A percentile compares a stretch with the other conserved stretches of the same genome.
Conservation (phyloP, 2,888 invertebrate genomes). For the Nomada ruficornis region DNA sequence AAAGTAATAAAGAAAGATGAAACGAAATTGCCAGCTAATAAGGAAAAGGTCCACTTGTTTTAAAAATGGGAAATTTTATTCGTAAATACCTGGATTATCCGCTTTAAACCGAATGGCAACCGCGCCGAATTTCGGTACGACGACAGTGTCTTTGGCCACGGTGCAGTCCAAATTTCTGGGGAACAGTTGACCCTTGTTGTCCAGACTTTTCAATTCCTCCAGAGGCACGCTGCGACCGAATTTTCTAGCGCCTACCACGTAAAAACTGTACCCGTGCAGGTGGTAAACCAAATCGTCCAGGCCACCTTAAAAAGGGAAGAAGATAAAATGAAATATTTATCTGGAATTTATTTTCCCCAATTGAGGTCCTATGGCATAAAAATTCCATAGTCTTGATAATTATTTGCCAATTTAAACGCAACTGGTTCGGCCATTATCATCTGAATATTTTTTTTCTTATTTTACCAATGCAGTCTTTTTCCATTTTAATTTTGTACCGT, state of each 20-base stretch:
- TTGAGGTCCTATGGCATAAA: neutral
- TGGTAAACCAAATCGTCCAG: conserved; percentile 90
- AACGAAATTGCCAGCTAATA: no score
- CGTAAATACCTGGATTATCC: conserved; percentile 88
- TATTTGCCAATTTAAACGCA: no score
- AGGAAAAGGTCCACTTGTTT: no score
- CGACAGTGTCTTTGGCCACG: conserved; percentile 90
- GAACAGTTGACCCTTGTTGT: conserved; percentile 86
- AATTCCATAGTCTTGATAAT: no score
- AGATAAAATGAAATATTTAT: neutral
- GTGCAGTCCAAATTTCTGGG: conserved; percentile 87
- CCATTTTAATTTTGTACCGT: no score
- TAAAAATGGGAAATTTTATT: neutral
- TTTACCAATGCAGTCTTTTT: no score
- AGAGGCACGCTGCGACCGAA: conserved; percentile 86
- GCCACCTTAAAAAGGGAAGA: conserved; percentile 85
- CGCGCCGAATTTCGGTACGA: conserved; percentile 89
- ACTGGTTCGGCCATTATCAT: no score
- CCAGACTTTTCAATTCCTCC: conserved; percentile 86
- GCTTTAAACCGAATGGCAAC: conserved; percentile 90
- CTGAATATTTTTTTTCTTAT: no score
- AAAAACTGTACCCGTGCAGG: conserved; percentile 91
- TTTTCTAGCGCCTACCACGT: conserved; percentile 87
- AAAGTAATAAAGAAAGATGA: no score
- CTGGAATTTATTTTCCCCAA: neutral